Conservation (phyloP, 2,797 vertebrate species). For the Muscicapa comitata region DNA sequence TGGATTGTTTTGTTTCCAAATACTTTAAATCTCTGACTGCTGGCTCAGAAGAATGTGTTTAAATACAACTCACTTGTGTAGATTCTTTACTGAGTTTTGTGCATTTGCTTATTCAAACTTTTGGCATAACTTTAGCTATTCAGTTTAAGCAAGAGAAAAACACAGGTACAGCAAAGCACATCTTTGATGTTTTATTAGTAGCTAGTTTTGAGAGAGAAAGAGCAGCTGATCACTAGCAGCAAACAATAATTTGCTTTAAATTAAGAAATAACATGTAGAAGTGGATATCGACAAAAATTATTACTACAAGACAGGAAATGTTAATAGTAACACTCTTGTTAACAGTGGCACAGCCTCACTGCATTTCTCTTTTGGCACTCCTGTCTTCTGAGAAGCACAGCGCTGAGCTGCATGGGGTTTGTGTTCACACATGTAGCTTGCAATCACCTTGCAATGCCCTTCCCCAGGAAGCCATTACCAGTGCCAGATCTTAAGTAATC, state of each 20-base stretch:
- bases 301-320: background rate
- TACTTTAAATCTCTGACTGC: background rate
- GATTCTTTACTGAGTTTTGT: background rate
- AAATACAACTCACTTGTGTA: background rate
- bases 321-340: background rate
- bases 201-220: background rate
- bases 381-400: background rate
- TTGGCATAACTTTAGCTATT: background rate
- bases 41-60: background rate
- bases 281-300: background rate
- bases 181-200: background rate
- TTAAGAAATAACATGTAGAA: background rate
- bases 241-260: background rate
- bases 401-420: background rate
- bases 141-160: background rate
- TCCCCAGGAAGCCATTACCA: background rate
- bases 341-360: accelerated
- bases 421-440: accelerated
- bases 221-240: background rate
- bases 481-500: background rate
- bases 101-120: background rate
- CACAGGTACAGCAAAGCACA: background rate
- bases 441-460: background rate
- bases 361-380: background rate
- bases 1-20: background rate